Evolutionary conservation across 1,140 invertebrate genomes (phyloP).

Genomic region (Semibalanus balanoides): DNA sequence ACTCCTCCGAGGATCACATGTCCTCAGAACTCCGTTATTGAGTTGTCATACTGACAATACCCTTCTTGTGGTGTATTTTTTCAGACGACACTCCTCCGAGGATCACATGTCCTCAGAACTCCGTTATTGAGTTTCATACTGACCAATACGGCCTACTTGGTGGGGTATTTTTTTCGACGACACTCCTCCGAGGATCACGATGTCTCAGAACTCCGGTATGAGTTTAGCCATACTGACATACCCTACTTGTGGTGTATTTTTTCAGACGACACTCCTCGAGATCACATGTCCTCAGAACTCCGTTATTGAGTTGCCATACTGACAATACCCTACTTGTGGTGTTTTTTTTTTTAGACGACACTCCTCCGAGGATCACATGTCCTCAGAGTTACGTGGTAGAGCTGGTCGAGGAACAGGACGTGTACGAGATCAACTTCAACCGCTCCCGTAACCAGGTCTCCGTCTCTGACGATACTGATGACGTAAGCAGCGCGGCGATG

Average conservation of each 20-base stretch:
- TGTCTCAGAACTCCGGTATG: no score
- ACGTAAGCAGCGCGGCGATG: conserved; percentile 40
- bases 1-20: conserved; percentile 86
- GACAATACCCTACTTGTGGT: no score
- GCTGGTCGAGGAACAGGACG: conserved; percentile 73
- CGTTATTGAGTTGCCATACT: no score
- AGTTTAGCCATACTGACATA: no score
- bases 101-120: conserved; percentile 86
- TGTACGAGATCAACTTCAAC: conserved; percentile 82
- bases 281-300: no score
- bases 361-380: conserved; percentile 81
- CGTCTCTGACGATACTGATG: conserved; percentile 73
- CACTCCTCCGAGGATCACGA: conserved; percentile 77
- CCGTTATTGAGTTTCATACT: conserved; percentile 86
- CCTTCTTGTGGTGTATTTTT: no score
- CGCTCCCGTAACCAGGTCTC: conserved; percentile 73
- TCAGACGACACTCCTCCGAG: conserved; percentile 68
- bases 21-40: conserved; percentile 88
- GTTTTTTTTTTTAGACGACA: conserved; percentile 42
- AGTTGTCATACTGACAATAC: no score
- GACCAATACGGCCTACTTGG: no score
- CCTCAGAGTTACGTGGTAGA: conserved; percentile 92
- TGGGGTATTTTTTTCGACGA: conserved; percentile 39
- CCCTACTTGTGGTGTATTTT: no score
- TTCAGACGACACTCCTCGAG: no score